These are phyloP conservation scores for Himalopsyche phryganea DNA, from an alignment of 1,140 invertebrate species.

Conservation along the genomic window DNA sequence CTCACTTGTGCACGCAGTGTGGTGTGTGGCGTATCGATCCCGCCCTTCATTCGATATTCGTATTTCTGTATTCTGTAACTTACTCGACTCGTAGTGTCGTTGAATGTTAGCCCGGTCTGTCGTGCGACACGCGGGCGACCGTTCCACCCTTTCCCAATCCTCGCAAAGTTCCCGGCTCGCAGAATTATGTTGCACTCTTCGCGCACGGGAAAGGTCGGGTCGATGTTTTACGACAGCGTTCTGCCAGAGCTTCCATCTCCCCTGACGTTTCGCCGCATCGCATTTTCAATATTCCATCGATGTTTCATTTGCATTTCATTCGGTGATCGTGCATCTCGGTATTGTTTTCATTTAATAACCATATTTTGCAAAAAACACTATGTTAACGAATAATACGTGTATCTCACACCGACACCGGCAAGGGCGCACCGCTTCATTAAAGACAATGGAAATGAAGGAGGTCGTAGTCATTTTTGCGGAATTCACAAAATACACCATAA, in stretches of 20 bases:
- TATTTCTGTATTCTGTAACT: slow-evolving; percentile 21
- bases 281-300: slow-evolving; percentile 19
- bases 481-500: slow-evolving; percentile 17
- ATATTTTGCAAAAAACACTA: slow-evolving; percentile 26
- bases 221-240: slow-evolving; percentile 25
- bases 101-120: slow-evolving; percentile 31
- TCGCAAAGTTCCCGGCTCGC: slow-evolving; percentile 23
- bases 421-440: slow-evolving; percentile 31
- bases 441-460: slow-evolving; percentile 21
- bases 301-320: slow-evolving; percentile 29
- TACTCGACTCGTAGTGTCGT: slow-evolving; percentile 31
- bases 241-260: slow-evolving; percentile 23
- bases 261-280: slow-evolving; percentile 20
- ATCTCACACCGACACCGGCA: slow-evolving; percentile 24
- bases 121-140: slow-evolving; percentile 16
- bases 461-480: slow-evolving; percentile 30
- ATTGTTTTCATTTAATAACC: slow-evolving; percentile 17
- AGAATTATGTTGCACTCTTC: slow-evolving; percentile 33
- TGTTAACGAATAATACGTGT: slow-evolving; percentile 9
- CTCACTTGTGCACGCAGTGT: slow-evolving; percentile 49
- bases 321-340: slow-evolving; percentile 26
- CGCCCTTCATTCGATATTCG: slow-evolving; percentile 27
- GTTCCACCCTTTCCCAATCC: slow-evolving; percentile 4
- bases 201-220: slow-evolving; percentile 18
- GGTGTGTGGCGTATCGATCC: slow-evolving; percentile 39